Conservation (phyloP, 2,888 invertebrate genomes). For the Lymantria dispar region DNA sequence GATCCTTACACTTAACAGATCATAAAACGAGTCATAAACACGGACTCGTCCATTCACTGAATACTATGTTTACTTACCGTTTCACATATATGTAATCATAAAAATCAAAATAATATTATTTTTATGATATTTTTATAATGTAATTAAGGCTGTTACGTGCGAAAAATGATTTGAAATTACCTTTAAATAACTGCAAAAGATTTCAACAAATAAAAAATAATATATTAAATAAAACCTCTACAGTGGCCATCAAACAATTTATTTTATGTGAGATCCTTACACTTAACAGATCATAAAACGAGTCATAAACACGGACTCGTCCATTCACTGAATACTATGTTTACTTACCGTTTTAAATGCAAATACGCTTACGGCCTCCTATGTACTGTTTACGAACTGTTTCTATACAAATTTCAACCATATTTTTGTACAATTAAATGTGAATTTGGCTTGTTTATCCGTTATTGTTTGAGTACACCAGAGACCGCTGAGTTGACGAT, state of each 20-base stretch:
- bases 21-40: conserved; percentile 78
- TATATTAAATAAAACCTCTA: conserved; percentile 33
- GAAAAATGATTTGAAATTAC: no score
- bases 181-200: conserved; percentile 18
- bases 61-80: conserved; percentile 73
- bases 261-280: conserved; percentile 77
- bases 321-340: conserved; percentile 75
- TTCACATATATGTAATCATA: conserved; percentile 46
- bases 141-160: no score
- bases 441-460: conserved; percentile 22
- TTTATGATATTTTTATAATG: no score
- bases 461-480: conserved; percentile 31
- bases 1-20: conserved; percentile 76
- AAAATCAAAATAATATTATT: no score
- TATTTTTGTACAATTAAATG: conserved; percentile 30
- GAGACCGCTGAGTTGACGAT: conserved; percentile 59
- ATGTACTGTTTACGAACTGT: conserved; percentile 53
- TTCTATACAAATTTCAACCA: conserved; percentile 41
- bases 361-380: conserved; percentile 63
- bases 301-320: conserved; percentile 71
- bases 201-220: conserved; percentile 39
- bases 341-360: conserved; percentile 78
- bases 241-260: conserved; percentile 62
- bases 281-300: conserved; percentile 78
- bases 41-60: conserved; percentile 71